A percentile compares a stretch with the other conserved stretches of the same genome.
Evolutionary conservation across 2,797 vertebrate genomes (phyloP).

Genomic region (Pseudocheirus occidentalis): DNA sequence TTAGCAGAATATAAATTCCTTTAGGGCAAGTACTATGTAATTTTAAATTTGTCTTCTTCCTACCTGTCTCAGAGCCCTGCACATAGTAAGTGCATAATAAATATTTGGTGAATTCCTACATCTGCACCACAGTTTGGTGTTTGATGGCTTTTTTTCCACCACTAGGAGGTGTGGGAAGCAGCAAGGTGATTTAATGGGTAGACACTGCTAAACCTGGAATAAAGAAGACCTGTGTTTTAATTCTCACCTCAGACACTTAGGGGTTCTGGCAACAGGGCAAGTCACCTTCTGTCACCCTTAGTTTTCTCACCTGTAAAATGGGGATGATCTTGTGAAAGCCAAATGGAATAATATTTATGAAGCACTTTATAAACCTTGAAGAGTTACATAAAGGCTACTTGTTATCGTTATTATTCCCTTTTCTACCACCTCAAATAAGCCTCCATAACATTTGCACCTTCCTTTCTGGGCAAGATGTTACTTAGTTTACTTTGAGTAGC

Average conservation of each 20-base stretch:
- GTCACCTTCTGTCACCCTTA: not conserved
- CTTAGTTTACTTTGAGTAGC: not conserved
- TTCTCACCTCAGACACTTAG: not conserved
- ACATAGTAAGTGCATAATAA: not conserved
- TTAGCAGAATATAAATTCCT: not conserved
- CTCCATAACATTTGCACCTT: not conserved
- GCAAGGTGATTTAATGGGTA: not conserved
- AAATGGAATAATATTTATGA: not conserved
- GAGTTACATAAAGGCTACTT: not conserved
- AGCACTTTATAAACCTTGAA: not conserved
- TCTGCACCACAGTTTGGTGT: not conserved
- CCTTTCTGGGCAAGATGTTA: not conserved
- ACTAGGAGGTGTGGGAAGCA: not conserved
- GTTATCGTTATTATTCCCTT: not conserved
- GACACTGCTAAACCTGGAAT: not conserved
- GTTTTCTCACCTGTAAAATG: not conserved
- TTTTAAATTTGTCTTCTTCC: not conserved
- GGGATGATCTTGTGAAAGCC: not conserved
- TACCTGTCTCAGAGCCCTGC: not conserved
- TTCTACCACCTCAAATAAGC: not conserved
- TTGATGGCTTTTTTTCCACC: not conserved
- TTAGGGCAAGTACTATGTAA: not conserved
- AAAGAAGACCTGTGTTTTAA: not conserved
- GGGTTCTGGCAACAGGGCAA: not conserved
- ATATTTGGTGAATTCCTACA: not conserved